Conservation (phyloP, 2,797 vertebrate genomes). For the Heliangelus exortis region DNA sequence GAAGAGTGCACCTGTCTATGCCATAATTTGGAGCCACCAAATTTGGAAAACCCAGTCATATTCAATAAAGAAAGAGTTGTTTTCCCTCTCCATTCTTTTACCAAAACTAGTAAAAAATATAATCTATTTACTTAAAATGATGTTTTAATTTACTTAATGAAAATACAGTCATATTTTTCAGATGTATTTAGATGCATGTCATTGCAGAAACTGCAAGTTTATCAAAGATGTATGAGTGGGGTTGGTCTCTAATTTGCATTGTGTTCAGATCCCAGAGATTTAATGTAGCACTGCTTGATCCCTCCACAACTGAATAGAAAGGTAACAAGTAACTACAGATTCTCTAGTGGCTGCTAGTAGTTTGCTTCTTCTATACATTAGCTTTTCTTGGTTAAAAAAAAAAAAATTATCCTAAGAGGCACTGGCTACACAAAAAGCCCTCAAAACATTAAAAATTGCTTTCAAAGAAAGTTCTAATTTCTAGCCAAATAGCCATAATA, state of each 20-base stretch:
- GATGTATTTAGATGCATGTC: background rate
- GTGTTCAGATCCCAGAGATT: background rate
- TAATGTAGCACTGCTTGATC: background rate
- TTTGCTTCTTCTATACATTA: background rate
- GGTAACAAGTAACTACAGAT: background rate
- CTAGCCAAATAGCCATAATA: background rate
- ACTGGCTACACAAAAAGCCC: background rate
- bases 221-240: background rate
- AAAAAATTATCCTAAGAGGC: background rate
- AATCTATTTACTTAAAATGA: background rate
- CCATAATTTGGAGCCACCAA: background rate
- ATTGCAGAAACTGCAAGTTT: background rate
- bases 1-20: too few species aligned
- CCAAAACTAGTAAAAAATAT: background rate
- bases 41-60: background rate
- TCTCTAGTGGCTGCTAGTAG: background rate
- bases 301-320: background rate
- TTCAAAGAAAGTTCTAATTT: background rate
- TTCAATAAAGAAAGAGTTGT: background rate
- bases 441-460: background rate
- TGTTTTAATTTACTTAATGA: background rate
- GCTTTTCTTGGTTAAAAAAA: background rate
- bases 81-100: background rate
- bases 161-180: background rate
- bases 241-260: background rate